Base-by-base conservation (phyloP, 2,888 invertebrate genomes). In the Eustalomyia histrio region DNA sequence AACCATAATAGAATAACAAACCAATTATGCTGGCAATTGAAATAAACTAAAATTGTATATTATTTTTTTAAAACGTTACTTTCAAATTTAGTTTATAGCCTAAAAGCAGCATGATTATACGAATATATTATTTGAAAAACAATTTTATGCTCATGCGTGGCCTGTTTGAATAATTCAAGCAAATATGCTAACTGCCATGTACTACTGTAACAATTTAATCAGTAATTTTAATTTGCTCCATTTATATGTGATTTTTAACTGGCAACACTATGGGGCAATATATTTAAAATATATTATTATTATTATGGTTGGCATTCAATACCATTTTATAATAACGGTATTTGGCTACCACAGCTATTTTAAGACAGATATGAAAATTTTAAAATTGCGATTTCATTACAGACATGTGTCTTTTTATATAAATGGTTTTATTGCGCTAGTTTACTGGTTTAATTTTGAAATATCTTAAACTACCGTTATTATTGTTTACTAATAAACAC, bases 1-100 rank as follows among this genome's bases (percentile, higher is more conserved):
- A 61, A 61, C 55, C 47, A 72, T 72, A 72, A 78, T 67, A 55
- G 67, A 67, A 72, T 50, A 73, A 79, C 67, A 10, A 50, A 39
- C 55, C 72, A 73, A 68, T 79, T 73, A 73, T 67, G 67, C 29
- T 21, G 18, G 24, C 55, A 72, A 29, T 67, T 60, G 21, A 55
- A 50, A 24, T 39, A 39, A 57, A 73, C 29, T 67, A 61, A 67
- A 67, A 53, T 53, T 17, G 24, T n/a, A 17, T 24, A 4, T 55
- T 1, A 6, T 12, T 12, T 18, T 14, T 14, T 14, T 29, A 18
- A 6, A 47, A 47, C n/a, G n/a, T 14, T 14, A 47, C 43, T 47
- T 47, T n/a, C 6, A 47, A 47, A 47, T n/a, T 47, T 6, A 47
- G 43, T 47, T 47, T 47, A 47, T 47, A n/a, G 43, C 43, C 16